These are phyloP conservation scores for Petrocephalus sullivani DNA, from an alignment of 2,797 vertebrate genomes.

Conservation along the genomic window DNA sequence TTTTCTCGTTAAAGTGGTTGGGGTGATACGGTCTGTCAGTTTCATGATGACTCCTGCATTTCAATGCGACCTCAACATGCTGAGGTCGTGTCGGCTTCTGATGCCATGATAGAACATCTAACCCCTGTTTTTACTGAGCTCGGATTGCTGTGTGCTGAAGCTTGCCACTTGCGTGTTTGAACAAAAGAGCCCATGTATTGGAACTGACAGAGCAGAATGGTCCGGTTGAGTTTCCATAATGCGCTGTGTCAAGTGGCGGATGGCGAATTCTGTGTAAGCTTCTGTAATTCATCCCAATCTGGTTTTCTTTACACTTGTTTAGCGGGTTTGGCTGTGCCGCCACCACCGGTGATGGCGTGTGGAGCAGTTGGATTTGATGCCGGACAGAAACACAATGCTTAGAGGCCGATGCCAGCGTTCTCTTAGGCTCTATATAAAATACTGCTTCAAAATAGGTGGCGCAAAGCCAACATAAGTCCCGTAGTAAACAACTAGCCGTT, in stretches of 20 bases:
- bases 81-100: slow-evolving; percentile 17
- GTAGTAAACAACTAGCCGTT: slow-evolving; percentile 34
- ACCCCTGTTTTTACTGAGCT: slow-evolving; percentile 9
- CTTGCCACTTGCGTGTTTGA: slow-evolving; percentile 32
- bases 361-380: not conserved
- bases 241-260: slow-evolving; percentile 22
- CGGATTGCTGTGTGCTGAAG: slow-evolving; percentile 31
- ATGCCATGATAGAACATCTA: slow-evolving; percentile 10
- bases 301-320: slow-evolving; percentile 12
- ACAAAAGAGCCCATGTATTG: slow-evolving; percentile 24
- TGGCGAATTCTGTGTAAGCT: slow-evolving; percentile 31
- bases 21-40: not conserved
- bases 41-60: not conserved
- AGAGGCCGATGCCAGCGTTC: slow-evolving; percentile 10
- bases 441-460: slow-evolving; percentile 27
- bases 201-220: slow-evolving; percentile 33
- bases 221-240: slow-evolving; percentile 30
- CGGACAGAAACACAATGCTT: not conserved
- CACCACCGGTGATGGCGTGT: slow-evolving; percentile 5
- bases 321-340: not conserved
- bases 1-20: not conserved
- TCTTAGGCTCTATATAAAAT: slow-evolving; percentile 13
- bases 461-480: slow-evolving; percentile 19
- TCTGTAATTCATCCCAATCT: slow-evolving; percentile 29
- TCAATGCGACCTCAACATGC: not conserved